Conservation (phyloP, 23 tunicate species). For the Trididemnum clinides region DNA sequence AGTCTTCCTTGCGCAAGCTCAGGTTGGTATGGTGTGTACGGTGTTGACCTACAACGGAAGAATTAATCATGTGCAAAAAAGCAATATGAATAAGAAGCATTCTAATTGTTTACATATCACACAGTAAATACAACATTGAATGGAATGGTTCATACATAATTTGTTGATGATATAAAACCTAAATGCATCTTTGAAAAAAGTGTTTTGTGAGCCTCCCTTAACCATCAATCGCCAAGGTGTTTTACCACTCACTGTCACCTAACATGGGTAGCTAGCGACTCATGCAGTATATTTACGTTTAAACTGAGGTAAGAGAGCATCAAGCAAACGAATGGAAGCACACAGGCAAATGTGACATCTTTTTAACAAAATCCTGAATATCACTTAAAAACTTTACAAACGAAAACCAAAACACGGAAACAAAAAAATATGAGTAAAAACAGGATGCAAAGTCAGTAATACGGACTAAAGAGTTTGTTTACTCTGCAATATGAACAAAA, state of each 20-base stretch:
- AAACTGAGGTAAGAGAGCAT: neutral
- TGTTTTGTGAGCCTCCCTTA: neutral
- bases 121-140: no score
- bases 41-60: conserved; percentile 80
- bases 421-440: neutral
- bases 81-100: no score
- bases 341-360: neutral
- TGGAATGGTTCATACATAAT: no score
- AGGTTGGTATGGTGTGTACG: conserved; percentile 98
- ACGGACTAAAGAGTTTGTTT: neutral
- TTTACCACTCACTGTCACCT: neutral
- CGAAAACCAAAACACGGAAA: no score
- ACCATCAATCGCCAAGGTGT: conserved; percentile 4
- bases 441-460: neutral
- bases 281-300: neutral
- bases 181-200: no score
- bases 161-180: no score
- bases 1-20: conserved; percentile 96
- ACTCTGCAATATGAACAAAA: conserved; percentile 1
- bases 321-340: neutral
- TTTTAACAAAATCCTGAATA: neutral
- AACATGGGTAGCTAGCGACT: conserved; percentile 25
- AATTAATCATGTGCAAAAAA: no score
- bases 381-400: neutral
- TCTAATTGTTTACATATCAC: no score